A percentile compares a stretch with the other conserved stretches of the same genome.
phyloP scores from a whole-genome alignment of 2,113 vertebrate species.

The Hoplias malabaricus region DNA sequence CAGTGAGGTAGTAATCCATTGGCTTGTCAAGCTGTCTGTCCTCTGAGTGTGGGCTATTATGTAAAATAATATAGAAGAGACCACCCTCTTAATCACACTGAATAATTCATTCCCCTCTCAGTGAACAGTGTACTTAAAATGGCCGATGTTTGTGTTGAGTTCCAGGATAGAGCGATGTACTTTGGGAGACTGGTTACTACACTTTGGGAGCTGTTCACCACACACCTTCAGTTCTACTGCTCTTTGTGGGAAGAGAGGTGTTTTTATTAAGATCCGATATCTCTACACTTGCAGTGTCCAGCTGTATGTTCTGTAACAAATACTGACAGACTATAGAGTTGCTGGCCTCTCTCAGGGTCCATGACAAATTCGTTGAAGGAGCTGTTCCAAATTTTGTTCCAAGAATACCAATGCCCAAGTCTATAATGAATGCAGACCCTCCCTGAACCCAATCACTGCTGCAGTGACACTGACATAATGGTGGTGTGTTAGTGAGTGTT shows the following conservation, averaged over 20 bases:
- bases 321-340: conserved; percentile 12
- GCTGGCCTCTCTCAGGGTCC: conserved; percentile 8
- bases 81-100: conserved; percentile 36
- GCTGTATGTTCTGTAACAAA: conserved; percentile 33
- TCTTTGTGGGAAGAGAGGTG: background rate
- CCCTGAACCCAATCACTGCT: too few species aligned
- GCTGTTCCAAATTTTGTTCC: background rate
- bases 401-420: too few species aligned
- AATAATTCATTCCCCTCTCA: background rate
- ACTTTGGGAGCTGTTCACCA: background rate
- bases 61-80: conserved; percentile 42
- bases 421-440: too few species aligned
- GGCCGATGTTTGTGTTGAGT: background rate
- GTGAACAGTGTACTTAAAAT: background rate
- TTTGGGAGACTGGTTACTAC: too few species aligned
- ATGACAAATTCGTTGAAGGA: conserved; percentile 11
- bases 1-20: conserved; percentile 62
- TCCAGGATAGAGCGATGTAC: too few species aligned
- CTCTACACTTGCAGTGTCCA: conserved; percentile 23
- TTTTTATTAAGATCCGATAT: conserved; percentile 17
- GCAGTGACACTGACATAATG: too few species aligned
- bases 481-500: too few species aligned
- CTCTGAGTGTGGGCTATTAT: conserved; percentile 46
- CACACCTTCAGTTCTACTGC: background rate
- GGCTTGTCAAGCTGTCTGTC: conserved; percentile 68